Base-by-base conservation (phyloP, 2,888 invertebrate genomes). In the Eumacrocentrus americanus region DNA sequence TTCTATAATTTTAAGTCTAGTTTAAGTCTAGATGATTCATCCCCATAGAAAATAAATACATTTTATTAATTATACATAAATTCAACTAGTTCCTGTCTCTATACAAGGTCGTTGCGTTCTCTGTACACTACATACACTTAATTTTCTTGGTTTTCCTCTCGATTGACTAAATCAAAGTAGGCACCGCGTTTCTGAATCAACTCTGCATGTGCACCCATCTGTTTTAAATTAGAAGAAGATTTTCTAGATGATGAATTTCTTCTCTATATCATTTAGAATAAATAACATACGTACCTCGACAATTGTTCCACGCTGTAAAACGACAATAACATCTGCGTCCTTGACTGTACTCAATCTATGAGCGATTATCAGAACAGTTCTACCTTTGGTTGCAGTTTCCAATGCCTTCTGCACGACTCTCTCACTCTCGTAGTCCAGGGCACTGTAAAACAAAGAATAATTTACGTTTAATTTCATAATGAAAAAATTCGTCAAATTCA, bases 301-400 rank as follows among this genome's bases (percentile, higher is more conserved):
- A 67, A 95, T 88, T 60, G 84, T 84, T 29, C 97, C 97, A 70
- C 90, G 88, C 68, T 91, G 88, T 47, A 98, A 83, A 2, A 98
- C 97, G 22, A 95, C 94, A 68, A 98, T 98, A 11, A 93, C 74
- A 78, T 98, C 94, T 0, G 97, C 97, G 78, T 93, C 90, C 76
- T 90, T 88, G 59, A 98, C 88, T 0, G 98, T 98, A 34, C 95
- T 95, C 58, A 98, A 83, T 22, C 98, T 84, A 80, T 98, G 98
- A 2, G 98, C 98, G 68, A 98, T 97, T 1, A 98, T 90, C n/a
- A 98, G 81, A 0, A 95, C 95, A 0, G 98, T 98, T 60, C 95
- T 85, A 1, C 94, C 93, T 71, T 88, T 86, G 4, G 91, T 87
- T 0, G 91, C 94, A 7, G 86, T 86, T 73, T 97, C 96, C 48